These are phyloP conservation scores for Myotis lucifugus DNA, from an alignment of 2,113 vertebrate species.

Conservation along the genomic window DNA sequence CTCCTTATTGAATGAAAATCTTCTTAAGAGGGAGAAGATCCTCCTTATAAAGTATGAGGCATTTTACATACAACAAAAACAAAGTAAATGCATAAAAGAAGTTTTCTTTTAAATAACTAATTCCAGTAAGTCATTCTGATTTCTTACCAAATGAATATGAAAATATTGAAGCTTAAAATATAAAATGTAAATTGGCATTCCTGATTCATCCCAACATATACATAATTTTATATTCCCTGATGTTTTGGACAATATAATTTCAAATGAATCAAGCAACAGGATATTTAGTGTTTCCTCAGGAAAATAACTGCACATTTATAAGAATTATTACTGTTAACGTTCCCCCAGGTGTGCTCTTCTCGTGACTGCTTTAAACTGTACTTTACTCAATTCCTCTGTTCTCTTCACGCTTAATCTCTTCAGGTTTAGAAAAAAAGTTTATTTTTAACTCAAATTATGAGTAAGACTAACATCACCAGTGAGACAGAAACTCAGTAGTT, in stretches of 20 bases:
- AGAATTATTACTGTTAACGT: not conserved
- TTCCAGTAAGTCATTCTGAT: slow-evolving; percentile 8
- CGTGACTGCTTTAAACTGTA: not conserved
- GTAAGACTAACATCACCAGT: not conserved
- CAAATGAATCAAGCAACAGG: not conserved
- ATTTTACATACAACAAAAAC: slow-evolving; percentile 8
- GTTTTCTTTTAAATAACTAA: not conserved
- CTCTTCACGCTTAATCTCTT: not conserved
- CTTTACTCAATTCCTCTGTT: not conserved
- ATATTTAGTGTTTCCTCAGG: not conserved
- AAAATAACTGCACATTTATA: not conserved
- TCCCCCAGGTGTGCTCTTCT: not conserved
- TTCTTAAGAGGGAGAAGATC: not conserved
- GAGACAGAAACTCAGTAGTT: not conserved
- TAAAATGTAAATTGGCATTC: not conserved
- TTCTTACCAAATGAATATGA: slow-evolving; percentile 9
- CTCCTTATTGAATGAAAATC: not conserved
- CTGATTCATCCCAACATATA: not conserved
- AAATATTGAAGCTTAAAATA: slow-evolving; percentile 30
- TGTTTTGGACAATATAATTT: slow-evolving; percentile 46
- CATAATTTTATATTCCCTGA: slow-evolving; percentile 8
- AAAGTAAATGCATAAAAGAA: not conserved
- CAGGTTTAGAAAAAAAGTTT: not conserved
- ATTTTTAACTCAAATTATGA: slow-evolving; percentile 8
- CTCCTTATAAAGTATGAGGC: not conserved